These are phyloP conservation scores for Drosophila murphyi DNA, from an alignment of 1,140 invertebrate genomes.

Conservation along the genomic window DNA sequence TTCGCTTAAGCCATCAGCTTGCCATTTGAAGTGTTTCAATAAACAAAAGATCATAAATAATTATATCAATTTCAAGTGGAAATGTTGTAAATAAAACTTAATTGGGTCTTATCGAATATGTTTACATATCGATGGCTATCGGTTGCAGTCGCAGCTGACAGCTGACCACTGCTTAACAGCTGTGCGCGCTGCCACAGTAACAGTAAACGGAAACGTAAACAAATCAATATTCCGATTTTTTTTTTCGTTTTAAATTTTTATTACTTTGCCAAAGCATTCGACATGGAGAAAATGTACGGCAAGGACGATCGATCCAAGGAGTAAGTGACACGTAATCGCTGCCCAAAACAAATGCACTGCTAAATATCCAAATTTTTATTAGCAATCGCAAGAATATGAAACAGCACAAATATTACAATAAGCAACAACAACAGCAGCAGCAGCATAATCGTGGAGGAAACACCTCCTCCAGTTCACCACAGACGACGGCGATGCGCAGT, in stretches of 20 bases:
- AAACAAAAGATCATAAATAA: too few species aligned
- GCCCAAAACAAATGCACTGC: neutral
- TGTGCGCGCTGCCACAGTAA: slow-evolving; percentile 38
- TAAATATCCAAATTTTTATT: neutral
- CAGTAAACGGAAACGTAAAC: slow-evolving; percentile 34
- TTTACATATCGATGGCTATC: neutral
- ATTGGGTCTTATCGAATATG: too few species aligned
- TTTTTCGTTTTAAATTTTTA: slow-evolving; percentile 20
- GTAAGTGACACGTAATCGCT: slow-evolving; percentile 62
- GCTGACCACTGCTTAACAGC: slow-evolving; percentile 22
- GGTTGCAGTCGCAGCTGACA: neutral
- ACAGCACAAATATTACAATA: slow-evolving; percentile 60
- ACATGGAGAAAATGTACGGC: slow-evolving; percentile 58
- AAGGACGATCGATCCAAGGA: slow-evolving; percentile 83
- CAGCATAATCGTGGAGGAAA: slow-evolving; percentile 31
- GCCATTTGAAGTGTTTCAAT: too few species aligned
- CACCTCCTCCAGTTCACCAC: slow-evolving; percentile 71
- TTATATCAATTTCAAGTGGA: too few species aligned
- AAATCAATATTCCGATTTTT: slow-evolving; percentile 22
- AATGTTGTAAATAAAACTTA: too few species aligned
- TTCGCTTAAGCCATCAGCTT: too few species aligned
- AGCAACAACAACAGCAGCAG: slow-evolving; percentile 37
- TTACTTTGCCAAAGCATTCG: slow-evolving; percentile 4
- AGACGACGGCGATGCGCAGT: slow-evolving; percentile 55
- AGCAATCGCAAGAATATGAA: slow-evolving; percentile 79